phyloP scores from a whole-genome alignment of 2,797 vertebrate genomes.

The Xenopus petersii region DNA sequence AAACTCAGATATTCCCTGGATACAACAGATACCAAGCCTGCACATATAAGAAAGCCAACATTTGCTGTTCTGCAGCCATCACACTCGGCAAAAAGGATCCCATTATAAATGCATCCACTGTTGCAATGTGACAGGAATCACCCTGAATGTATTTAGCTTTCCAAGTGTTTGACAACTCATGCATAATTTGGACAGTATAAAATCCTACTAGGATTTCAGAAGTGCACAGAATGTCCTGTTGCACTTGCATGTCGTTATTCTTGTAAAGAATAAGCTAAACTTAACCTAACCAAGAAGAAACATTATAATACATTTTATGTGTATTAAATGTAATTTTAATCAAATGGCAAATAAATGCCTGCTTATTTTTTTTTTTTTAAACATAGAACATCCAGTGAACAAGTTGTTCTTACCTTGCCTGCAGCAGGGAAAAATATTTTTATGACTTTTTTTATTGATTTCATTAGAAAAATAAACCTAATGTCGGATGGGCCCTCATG shows the following conservation, averaged over 20 bases:
- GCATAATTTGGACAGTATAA: constrained; percentile 7
- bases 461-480: too few relatives aligned
- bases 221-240: constrained; percentile 11
- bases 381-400: too few relatives aligned
- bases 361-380: too few relatives aligned
- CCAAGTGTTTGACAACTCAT: constrained; percentile 24
- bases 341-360: too few relatives aligned
- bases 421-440: too few relatives aligned
- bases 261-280: neutral
- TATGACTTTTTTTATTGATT: too few relatives aligned
- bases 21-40: constrained; percentile 9
- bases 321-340: too few relatives aligned
- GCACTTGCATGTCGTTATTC: neutral
- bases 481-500: too few relatives aligned
- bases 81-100: neutral
- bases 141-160: constrained; percentile 26
- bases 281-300: neutral
- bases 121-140: constrained; percentile 9
- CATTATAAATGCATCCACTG: constrained; percentile 18
- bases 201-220: constrained; percentile 4
- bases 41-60: constrained; percentile 15
- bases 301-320: too few relatives aligned
- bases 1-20: constrained; percentile 19
- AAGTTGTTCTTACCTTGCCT: too few relatives aligned
- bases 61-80: constrained; percentile 12